Base-by-base conservation (phyloP, 2,888 invertebrate species). In the Epinotia demarniana region DNA sequence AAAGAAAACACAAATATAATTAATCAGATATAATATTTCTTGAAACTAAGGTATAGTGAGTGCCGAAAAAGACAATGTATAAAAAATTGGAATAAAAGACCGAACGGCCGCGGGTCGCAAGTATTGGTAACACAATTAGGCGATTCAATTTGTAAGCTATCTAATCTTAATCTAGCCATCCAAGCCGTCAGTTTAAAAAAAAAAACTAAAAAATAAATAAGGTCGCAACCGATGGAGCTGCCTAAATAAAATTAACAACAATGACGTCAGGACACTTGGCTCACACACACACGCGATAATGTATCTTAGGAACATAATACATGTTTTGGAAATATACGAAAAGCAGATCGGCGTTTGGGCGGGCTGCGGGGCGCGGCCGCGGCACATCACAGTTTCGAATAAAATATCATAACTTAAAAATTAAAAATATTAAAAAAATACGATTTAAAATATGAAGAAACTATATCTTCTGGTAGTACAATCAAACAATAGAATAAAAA, bases 221-320 rank as follows among this genome's bases (percentile, higher is more conserved):
- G 81, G 85, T 85, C 81, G 88, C 87, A 87, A 88, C 84, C 84
- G 80, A 84, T 79, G 84, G 81, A 88, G 89, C 85, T 86, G 85
- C 81, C 85, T 88, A 87, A 91, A 91, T 91, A 91, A 91, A 80
- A 91, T 91, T 84, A 85, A 84, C 83, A 85, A 84, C 85, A 84
- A 84, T 77, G 75, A 77, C 74, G 74, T 70, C 33, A 75, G 66
- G 72, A 72, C 75, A 66, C 49, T 61, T 33, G 73, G 67, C 63
- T 77, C 66, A 19, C 75, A 53, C 79, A 71, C 80, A 67, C 75
- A 62, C 72, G 55, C 75, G 19, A 39, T 58, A 39, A 66, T 75
- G 53, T 43, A 60, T 64, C 58, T 69, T 71, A 70, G 71, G 71
- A 70, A 75, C 75, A 75, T 71, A 71, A 72, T 66, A 72, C 66